Base-by-base conservation (phyloP, 2,797 vertebrate species). In the Craterocephalus amniculus region DNA sequence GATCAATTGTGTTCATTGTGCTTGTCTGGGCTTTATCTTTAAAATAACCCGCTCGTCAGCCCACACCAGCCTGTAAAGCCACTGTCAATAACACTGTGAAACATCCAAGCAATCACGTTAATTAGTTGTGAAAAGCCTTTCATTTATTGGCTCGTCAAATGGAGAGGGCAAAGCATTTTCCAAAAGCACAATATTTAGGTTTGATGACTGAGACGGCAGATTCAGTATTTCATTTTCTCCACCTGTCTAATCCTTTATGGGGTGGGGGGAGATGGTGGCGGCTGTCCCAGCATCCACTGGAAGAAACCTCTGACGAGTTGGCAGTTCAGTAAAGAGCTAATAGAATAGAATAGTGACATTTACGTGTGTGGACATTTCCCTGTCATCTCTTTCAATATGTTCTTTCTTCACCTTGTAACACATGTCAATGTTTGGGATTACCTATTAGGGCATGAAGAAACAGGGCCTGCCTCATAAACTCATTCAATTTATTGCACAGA, bases 11-110 rank as follows among this genome's bases (percentile, higher is more conserved):
- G 0, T 51, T 75, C 78, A 88, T 88, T 80, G 70, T 78, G 72
- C 73, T 83, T 62, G 73, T 85, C 78, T 87, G 83, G 35, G 48
- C 22, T 45, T 45, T 87, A 80, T 88, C 79, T 91, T 76, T 84
- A 89, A 90, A 91, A 90, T 88, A 89, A 87, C 87, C 83, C 76
- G 68, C 63, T 76, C 83, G 80, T 85, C 88, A 92, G 63, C 83
- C 86, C 87, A 83, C 84, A 77, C 49, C 62, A 64, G 79, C 52
- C 67, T 45, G 71, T 78, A 88, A 83, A 88, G 66, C 78, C 48
- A 63, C 75, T 74, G 87, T 82, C 90, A 76, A 74, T 84, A 76
- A 74, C 83, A 79, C 49, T 3, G 9, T 14, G 58, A 49, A 85
- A 78, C 80, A 79, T 66, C 65, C 35, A 3, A 71, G 70, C 62